Evolutionary conservation across 2,888 invertebrate genomes (phyloP).

Genomic region (Teleogryllus oceanicus): DNA sequence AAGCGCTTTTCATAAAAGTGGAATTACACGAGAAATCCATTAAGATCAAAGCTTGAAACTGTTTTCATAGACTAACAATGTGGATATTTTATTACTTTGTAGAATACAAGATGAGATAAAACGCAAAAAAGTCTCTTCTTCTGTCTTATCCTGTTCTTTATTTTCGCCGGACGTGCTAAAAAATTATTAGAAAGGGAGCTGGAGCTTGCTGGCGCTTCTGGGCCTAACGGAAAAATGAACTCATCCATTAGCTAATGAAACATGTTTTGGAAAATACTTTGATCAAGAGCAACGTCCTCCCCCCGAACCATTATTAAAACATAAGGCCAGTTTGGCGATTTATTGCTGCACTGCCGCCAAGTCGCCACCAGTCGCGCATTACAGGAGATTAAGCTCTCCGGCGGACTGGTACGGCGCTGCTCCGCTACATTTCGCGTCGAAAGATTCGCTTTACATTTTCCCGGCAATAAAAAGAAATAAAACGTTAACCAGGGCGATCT

Average conservation of each 20-base stretch:
- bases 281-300: neutral
- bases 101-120: neutral
- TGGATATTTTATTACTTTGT: conserved; percentile 18
- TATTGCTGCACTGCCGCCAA: too few relatives aligned
- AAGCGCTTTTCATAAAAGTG: conserved; percentile 18
- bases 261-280: neutral
- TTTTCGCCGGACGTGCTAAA: neutral
- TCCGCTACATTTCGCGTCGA: too few relatives aligned
- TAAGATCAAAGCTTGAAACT: conserved; percentile 2
- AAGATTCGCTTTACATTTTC: too few relatives aligned
- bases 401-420: too few relatives aligned
- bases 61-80: conserved; percentile 18
- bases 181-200: neutral
- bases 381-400: too few relatives aligned
- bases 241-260: conserved; percentile 3
- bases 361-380: too few relatives aligned
- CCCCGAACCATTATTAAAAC: neutral
- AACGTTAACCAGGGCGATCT: too few relatives aligned
- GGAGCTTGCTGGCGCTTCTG: neutral
- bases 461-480: too few relatives aligned
- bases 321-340: too few relatives aligned
- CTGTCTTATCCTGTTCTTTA: conserved; percentile 6
- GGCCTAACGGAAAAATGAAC: neutral
- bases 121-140: neutral
- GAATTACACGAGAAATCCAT: conserved; percentile 18